These are phyloP conservation scores for Aegithalos caudatus DNA, from an alignment of 2,113 vertebrate genomes.

Conservation along the genomic window DNA sequence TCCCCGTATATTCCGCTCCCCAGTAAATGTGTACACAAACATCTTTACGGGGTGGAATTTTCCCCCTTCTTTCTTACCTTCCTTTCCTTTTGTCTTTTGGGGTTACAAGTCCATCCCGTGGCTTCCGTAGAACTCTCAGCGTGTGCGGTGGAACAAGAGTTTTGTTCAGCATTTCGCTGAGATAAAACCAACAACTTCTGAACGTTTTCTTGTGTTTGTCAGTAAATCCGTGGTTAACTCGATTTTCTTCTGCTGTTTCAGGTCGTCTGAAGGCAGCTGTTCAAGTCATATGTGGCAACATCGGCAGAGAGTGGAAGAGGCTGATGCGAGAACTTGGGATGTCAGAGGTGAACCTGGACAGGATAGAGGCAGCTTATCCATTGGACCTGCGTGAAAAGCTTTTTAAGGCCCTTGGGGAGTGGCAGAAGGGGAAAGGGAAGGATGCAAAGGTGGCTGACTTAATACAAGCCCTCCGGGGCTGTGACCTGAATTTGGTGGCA, in stretches of 20 bases:
- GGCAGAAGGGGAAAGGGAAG: slow-evolving; percentile 67
- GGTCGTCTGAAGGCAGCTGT: slow-evolving; percentile 69
- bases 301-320: slow-evolving; percentile 79
- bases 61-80: rapidly evolving
- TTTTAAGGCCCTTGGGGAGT: slow-evolving; percentile 73
- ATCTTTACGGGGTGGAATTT: neutral
- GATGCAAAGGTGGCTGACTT: slow-evolving; percentile 65
- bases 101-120: neutral
- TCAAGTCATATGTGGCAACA: slow-evolving; percentile 56
- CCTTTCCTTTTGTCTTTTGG: neutral
- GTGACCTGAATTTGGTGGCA: slow-evolving; percentile 78
- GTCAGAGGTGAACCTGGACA: slow-evolving; percentile 70
- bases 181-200: neutral
- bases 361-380: slow-evolving; percentile 58
- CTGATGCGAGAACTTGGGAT: slow-evolving; percentile 76
- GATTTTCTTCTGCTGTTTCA: slow-evolving; percentile 49
- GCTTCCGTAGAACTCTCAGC: neutral
- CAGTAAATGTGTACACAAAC: rapidly evolving
- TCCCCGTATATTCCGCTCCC: neutral
- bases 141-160: neutral
- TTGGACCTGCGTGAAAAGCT: slow-evolving; percentile 69
- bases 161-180: neutral
- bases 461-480: slow-evolving; percentile 71
- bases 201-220: neutral
- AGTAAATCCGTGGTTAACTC: neutral